Percentiles rank a stretch among this genome's conserved stretches.
Conservation (phyloP, 2,797 vertebrate genomes). For the Malacoctenus gilli region DNA sequence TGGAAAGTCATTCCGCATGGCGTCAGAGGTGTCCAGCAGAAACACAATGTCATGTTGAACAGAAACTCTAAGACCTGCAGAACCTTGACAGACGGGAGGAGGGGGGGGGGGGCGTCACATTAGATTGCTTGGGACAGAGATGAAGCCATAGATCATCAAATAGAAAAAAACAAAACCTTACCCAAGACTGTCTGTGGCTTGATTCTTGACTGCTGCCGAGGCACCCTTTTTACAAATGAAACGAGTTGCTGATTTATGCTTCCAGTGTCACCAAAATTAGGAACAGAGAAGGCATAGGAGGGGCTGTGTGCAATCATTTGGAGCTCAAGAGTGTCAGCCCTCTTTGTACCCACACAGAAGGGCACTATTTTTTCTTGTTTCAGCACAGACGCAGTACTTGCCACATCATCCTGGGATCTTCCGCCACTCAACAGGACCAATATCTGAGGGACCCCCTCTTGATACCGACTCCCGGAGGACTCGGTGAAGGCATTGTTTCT, state of each 20-base stretch:
- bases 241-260: constrained; percentile 73
- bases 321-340: constrained; percentile 78
- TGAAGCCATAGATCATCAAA: constrained; percentile 25
- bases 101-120: constrained; percentile 19
- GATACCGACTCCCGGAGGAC: constrained; percentile 73
- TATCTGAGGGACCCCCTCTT: constrained; percentile 77
- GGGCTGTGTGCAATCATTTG: constrained; percentile 79
- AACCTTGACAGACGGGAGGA: constrained; percentile 47
- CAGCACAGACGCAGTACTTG: constrained; percentile 57
- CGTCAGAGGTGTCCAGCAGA: constrained; percentile 78
- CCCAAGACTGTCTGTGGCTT: constrained; percentile 60
- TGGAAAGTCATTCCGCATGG: constrained; percentile 63
- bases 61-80: constrained; percentile 45
- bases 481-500: constrained; percentile 68
- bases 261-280: constrained; percentile 70
- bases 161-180: constrained; percentile 56
- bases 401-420: constrained; percentile 76
- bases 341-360: constrained; percentile 74
- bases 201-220: constrained; percentile 66
- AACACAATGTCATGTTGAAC: constrained; percentile 75
- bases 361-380: constrained; percentile 69
- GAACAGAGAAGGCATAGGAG: constrained; percentile 76
- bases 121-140: constrained; percentile 23
- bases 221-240: constrained; percentile 78
- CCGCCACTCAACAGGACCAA: constrained; percentile 76